Percentiles rank a stretch among this genome's conserved stretches.
phyloP scores from a whole-genome alignment of 2,888 invertebrate genomes.

The Priocnemis perturbator region DNA sequence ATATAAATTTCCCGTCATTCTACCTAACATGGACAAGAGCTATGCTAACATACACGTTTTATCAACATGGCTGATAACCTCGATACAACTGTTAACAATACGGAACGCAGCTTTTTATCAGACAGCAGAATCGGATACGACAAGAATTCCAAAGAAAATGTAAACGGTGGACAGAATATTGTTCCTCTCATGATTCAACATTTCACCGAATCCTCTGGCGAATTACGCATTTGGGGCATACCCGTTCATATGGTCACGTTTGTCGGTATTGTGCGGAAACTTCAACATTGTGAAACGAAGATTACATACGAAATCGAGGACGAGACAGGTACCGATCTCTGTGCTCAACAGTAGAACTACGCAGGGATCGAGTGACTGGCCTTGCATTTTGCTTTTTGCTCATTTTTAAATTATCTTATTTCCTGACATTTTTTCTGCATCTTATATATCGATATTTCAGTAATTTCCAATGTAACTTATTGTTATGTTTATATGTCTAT shows the following conservation, averaged over 20 bases:
- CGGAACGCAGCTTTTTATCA: too few species aligned
- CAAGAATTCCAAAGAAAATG: too few species aligned
- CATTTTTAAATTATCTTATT: too few species aligned
- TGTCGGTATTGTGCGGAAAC: slow-evolving; percentile 78
- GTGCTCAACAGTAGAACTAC: too few species aligned
- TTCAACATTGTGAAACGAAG: slow-evolving; percentile 80
- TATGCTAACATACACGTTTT: too few species aligned
- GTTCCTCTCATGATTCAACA: not conserved
- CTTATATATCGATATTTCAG: not conserved
- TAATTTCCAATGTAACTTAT: not conserved
- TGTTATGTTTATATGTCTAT: not conserved
- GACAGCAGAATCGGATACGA: too few species aligned
- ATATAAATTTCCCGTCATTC: too few species aligned
- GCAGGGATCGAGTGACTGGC: too few species aligned
- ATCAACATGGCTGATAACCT: too few species aligned
- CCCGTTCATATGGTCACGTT: slow-evolving; percentile 59
- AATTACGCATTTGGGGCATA: slow-evolving; percentile 57
- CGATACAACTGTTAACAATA: too few species aligned
- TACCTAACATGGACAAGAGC: too few species aligned
- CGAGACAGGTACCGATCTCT: slow-evolving; percentile 77
- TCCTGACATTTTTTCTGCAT: not conserved
- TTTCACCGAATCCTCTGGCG: slow-evolving; percentile 33
- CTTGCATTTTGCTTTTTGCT: too few species aligned
- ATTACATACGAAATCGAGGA: slow-evolving; percentile 81
- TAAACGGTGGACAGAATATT: not conserved